A percentile compares a stretch with the other conserved stretches of the same genome.
Conservation (phyloP, 2,888 invertebrate genomes). For the Pristionchus mayeri region DNA sequence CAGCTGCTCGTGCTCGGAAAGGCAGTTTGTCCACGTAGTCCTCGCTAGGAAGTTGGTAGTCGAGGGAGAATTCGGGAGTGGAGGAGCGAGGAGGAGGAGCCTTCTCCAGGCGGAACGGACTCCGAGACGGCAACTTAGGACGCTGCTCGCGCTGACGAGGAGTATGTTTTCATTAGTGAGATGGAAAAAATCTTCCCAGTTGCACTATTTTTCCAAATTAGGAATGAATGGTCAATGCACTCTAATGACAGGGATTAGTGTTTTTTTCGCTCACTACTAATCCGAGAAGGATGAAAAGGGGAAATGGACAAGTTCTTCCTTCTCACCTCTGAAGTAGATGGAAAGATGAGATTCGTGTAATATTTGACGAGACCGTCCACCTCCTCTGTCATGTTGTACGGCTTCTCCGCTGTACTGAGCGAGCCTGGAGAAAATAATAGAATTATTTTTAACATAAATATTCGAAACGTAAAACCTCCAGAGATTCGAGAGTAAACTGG, state of each 20-base stretch:
- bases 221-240: no score
- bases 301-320: neutral
- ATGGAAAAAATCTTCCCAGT: no score
- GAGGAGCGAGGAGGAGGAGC: neutral
- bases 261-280: neutral
- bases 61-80: neutral
- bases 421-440: neutral
- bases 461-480: neutral
- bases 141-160: neutral
- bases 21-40: conserved; percentile 2
- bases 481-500: neutral
- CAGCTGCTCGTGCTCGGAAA: neutral
- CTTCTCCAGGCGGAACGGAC: conserved; percentile 2
- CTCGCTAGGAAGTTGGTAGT: neutral
- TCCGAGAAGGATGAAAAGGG: neutral
- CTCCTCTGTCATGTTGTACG: neutral
- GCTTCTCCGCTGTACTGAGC: neutral
- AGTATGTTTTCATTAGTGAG: neutral
- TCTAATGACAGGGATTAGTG: neutral
- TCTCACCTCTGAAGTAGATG: neutral
- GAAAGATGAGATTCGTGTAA: conserved; percentile 1
- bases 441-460: neutral
- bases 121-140: neutral
- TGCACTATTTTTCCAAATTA: no score
- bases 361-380: conserved; percentile 8